Evolutionary conservation across 2,888 invertebrate species (phyloP), one percentile per base, ranked within the genome.

Genomic region (Ditula angustiorana): DNA sequence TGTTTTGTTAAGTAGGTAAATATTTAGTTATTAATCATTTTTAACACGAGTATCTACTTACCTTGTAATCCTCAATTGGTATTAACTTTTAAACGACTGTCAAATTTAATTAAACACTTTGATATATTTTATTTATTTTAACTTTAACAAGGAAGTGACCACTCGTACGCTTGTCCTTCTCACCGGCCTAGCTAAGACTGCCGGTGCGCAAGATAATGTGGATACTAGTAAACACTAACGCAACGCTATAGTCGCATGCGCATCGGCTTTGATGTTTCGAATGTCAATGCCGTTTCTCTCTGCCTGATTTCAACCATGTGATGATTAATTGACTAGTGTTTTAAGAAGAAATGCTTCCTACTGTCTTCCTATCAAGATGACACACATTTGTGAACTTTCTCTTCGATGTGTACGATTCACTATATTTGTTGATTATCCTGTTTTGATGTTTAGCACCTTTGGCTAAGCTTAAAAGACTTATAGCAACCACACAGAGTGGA

Each of bases 111-210:
- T 8, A 1, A 7, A 1, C 8, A 41, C 0, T 16, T 2, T 37
- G 7, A 16, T 37, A 41, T 44, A 10, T 44, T 4, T 3, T 10
- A 10, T 21, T 44, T 44, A 21, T 10, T 44, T 2, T 23, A 44
- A 24, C n/a, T 41, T 47, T 11, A 53, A 64, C 59, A 53, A 52
- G 64, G 64, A 59, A 64, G 47, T 53, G 47, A 33, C 35, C 35
- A 28, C 37, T 56, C 35, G 4, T 37, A 52, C 64, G 53, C 4
- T 53, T 58, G 64, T 46, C 64, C 53, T 59, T 64, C 58, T 59
- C 47, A 46, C 59, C 47, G 35, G 35, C 13, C 47, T 37, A 53
- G 5, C 35, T 11, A 52, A 52, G 58, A 64, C 64, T 64, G 64
- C 58, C 47, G 13, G 23, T 28, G 26, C 50, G 50, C 37, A 52